Percentiles rank a stretch among this genome's conserved stretches.
These are phyloP conservation scores for Chaenocephalus aceratus DNA, from an alignment of 2,113 vertebrate species.

Conservation along the genomic window DNA sequence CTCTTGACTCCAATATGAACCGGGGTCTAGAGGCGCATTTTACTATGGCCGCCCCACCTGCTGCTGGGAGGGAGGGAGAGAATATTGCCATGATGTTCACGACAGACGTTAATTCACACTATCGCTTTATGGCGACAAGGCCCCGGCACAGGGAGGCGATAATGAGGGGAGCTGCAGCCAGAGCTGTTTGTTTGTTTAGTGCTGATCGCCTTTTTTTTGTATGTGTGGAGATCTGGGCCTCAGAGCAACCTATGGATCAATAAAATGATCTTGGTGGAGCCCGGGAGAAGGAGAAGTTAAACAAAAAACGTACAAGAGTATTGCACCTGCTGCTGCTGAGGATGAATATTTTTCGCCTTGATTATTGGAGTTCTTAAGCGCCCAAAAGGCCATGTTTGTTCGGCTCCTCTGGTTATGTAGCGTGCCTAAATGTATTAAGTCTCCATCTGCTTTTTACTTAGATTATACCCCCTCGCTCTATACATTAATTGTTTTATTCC, in stretches of 20 bases:
- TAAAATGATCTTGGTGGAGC: conserved; percentile 37
- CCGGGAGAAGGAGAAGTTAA: conserved; percentile 28
- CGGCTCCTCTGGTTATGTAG: conserved; percentile 72
- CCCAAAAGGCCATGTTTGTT: conserved; percentile 54
- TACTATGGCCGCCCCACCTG: conserved; percentile 88
- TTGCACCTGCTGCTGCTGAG: conserved; percentile 71
- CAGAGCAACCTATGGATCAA: conserved; percentile 40
- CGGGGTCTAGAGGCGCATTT: conserved; percentile 39
- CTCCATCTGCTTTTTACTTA: conserved; percentile 84
- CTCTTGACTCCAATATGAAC: conserved; percentile 52
- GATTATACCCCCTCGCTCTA: conserved; percentile 72
- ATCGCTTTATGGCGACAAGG: conserved; percentile 83
- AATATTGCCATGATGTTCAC: conserved; percentile 62
- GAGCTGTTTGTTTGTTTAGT: conserved; percentile 30
- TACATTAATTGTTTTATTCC: conserved; percentile 80
- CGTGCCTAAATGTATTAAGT: conserved; percentile 84
- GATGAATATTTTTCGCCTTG: conserved; percentile 56
- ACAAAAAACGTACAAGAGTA: conserved; percentile 33
- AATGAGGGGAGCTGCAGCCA: conserved; percentile 24
- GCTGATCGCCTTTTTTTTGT: conserved; percentile 48
- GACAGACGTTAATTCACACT: conserved; percentile 84
- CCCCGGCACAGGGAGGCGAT: conserved; percentile 37
- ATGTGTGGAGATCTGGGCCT: conserved; percentile 9
- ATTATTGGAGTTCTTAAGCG: conserved; percentile 48
- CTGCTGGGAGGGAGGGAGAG: conserved; percentile 72